phyloP scores from a whole-genome alignment of 1,140 invertebrate species.

The Drosophila nigromelanica region DNA sequence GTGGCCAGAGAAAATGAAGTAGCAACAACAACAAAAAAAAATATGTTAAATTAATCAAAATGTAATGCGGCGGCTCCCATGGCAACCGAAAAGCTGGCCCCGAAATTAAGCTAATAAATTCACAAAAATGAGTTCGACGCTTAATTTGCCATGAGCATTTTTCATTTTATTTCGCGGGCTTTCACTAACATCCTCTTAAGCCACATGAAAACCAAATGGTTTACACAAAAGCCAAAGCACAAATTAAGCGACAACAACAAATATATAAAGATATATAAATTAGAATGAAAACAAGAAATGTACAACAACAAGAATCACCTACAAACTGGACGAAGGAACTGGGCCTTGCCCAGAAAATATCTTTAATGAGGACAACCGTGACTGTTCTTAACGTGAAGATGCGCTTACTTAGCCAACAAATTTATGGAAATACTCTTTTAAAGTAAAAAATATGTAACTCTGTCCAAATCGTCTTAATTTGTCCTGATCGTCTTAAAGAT shows the following conservation, averaged over 20 bases:
- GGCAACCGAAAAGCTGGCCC: constrained; percentile 30
- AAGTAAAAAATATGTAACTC: not conserved
- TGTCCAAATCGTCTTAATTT: too few relatives aligned
- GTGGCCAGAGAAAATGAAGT: not conserved
- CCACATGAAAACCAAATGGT: constrained; percentile 41
- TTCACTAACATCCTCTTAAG: constrained; percentile 33
- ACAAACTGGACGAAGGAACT: constrained; percentile 3
- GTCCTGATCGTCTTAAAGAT: too few relatives aligned
- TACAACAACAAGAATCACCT: constrained; percentile 2
- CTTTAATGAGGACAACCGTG: not conserved
- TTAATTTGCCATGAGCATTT: constrained; percentile 82
- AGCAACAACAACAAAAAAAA: not conserved
- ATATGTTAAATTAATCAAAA: constrained; percentile 78
- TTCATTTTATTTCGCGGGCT: constrained; percentile 69
- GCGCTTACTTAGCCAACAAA: not conserved
- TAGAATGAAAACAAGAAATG: constrained; percentile 15
- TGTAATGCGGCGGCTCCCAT: constrained; percentile 55
- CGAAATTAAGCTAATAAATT: constrained; percentile 79
- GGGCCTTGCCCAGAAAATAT: not conserved
- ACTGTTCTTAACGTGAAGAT: constrained; percentile 24
- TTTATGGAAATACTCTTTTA: too few relatives aligned
- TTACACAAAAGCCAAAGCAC: constrained; percentile 21
- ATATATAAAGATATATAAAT: not conserved
- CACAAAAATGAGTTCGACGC: constrained; percentile 78
- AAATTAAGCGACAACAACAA: constrained; percentile 15